phyloP scores from a whole-genome alignment of 2,888 invertebrate genomes.

The Acleris sparsana region DNA sequence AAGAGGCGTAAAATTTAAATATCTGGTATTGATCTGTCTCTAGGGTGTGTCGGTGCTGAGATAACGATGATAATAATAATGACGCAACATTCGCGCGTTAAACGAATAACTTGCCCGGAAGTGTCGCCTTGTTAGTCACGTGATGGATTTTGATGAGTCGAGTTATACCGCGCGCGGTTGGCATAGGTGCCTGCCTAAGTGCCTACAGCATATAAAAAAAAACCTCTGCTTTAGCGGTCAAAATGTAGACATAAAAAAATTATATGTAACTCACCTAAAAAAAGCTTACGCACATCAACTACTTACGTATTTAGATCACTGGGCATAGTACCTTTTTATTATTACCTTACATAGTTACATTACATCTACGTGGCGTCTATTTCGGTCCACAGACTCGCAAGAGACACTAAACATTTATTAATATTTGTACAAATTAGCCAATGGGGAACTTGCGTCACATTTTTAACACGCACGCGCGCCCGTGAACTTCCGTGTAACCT shows the following conservation, averaged over 20 bases:
- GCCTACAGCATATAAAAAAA: no score
- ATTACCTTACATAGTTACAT: no score
- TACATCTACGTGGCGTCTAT: conserved; percentile 3
- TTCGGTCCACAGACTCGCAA: conserved; percentile 18
- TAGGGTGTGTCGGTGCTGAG: conserved; percentile 25
- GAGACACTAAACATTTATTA: conserved; percentile 30
- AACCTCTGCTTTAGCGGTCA: no score
- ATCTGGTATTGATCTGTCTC: conserved; percentile 31
- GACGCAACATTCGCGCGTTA: conserved; percentile 33
- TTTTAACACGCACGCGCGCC: conserved; percentile 54
- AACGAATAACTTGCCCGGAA: conserved; percentile 23
- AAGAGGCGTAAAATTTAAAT: conserved; percentile 34
- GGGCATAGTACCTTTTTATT: no score
- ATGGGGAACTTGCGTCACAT: conserved; percentile 45
- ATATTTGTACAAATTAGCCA: conserved; percentile 37
- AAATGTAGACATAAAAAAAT: no score
- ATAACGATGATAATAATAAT: conserved; percentile 27
- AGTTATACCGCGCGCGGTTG: conserved; percentile 13
- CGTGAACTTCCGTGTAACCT: conserved; percentile 78
- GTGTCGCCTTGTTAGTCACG: conserved; percentile 26
- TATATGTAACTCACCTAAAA: no score
- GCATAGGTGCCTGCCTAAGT: neutral
- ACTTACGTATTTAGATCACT: no score
- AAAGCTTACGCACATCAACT: no score
- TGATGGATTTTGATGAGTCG: conserved; percentile 21